Conservation (phyloP, 2,113 vertebrate genomes). For the Nibea albiflora region DNA sequence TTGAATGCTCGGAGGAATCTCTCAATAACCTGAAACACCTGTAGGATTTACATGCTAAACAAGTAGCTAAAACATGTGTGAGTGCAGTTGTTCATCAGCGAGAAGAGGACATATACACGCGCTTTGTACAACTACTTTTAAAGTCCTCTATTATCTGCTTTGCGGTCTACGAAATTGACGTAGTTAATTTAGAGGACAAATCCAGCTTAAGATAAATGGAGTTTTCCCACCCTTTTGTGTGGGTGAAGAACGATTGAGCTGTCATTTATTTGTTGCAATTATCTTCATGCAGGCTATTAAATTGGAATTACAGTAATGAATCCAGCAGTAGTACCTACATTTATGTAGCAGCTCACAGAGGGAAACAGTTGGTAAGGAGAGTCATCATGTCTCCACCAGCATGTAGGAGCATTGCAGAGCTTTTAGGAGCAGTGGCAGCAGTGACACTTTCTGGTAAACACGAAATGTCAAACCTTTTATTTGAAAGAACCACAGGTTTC, state of each 20-base stretch:
- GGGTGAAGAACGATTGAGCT: slow-evolving; percentile 35
- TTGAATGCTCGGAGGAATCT: neutral
- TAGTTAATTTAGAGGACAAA: slow-evolving; percentile 22
- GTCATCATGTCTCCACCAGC: neutral
- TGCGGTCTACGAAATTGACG: neutral
- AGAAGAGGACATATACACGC: neutral
- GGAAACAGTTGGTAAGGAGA: neutral
- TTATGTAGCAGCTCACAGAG: neutral
- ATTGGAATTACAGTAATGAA: slow-evolving; percentile 44
- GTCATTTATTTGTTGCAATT: slow-evolving; percentile 42
- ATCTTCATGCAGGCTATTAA: slow-evolving; percentile 4
- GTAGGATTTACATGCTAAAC: slow-evolving; percentile 1
- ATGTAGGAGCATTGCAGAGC: neutral
- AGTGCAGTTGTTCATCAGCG: slow-evolving; percentile 5
- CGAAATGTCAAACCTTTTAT: neutral
- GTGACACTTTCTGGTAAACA: neutral
- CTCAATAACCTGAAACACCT: slow-evolving; percentile 19
- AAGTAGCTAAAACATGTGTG: neutral
- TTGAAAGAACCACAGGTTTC: neutral
- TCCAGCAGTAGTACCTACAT: slow-evolving; percentile 34
- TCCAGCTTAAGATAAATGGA: slow-evolving; percentile 9
- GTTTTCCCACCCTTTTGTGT: slow-evolving; percentile 54
- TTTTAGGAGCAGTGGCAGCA: neutral
- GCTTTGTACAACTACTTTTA: neutral
- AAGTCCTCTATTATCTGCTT: neutral